These are phyloP conservation scores for Drosophila orosa DNA, from an alignment of 1,140 invertebrate genomes.

Conservation along the genomic window DNA sequence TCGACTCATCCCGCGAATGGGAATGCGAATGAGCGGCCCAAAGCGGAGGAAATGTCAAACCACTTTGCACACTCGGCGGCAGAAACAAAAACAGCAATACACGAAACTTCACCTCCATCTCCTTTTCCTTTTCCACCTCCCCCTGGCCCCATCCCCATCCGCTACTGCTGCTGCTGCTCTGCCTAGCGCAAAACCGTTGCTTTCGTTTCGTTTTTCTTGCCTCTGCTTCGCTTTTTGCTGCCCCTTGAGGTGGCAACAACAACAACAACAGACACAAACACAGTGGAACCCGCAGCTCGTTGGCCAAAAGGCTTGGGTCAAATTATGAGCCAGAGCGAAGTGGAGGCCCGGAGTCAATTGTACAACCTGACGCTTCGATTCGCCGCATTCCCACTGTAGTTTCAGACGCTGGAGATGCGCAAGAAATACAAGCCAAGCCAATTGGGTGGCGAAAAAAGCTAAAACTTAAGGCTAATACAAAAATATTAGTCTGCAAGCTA, in stretches of 20 bases:
- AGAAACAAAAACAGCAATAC: slow-evolving; percentile 53
- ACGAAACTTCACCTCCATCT: slow-evolving; percentile 5
- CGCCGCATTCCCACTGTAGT: slow-evolving; percentile 66
- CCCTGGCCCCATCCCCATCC: neutral
- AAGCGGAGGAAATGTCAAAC: slow-evolving; percentile 80
- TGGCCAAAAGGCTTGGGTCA: slow-evolving; percentile 67
- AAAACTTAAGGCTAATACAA: no score
- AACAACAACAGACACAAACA: slow-evolving; percentile 28
- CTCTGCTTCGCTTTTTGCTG: slow-evolving; percentile 36
- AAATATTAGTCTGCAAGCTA: no score
- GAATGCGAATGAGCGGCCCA: slow-evolving; percentile 70
- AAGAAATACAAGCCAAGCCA: neutral
- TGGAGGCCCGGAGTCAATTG: slow-evolving; percentile 60
- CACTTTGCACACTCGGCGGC: slow-evolving; percentile 68
- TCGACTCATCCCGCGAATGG: slow-evolving; percentile 31
- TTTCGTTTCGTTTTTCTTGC: slow-evolving; percentile 29
- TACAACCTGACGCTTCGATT: slow-evolving; percentile 60
- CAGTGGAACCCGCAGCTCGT: slow-evolving; percentile 63
- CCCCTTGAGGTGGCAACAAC: slow-evolving; percentile 30
- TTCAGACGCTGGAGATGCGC: slow-evolving; percentile 18
- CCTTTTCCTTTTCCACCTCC: neutral
- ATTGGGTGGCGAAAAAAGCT: neutral
- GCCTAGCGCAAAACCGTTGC: slow-evolving; percentile 54
- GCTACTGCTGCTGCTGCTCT: slow-evolving; percentile 1
- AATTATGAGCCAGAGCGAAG: slow-evolving; percentile 62